Evolutionary conservation across 2,888 invertebrate species (phyloP).

Genomic region (Oscheius onirici): DNA sequence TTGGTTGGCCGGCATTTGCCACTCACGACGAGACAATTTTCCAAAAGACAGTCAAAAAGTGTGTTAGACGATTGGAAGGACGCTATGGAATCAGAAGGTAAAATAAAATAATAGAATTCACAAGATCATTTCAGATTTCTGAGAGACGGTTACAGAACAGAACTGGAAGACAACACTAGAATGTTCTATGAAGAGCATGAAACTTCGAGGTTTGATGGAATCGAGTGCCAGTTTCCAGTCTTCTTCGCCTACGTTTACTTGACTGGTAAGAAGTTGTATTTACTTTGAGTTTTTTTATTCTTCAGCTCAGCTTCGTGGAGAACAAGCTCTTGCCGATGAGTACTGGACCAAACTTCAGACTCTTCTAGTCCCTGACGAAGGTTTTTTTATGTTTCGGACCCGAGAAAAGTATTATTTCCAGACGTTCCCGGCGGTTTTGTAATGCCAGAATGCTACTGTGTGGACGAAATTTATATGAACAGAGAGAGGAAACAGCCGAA

Average conservation of each 20-base stretch:
- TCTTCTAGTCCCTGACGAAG: conserved; percentile 81
- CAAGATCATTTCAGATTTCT: conserved; percentile 77
- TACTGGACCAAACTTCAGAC: conserved; percentile 86
- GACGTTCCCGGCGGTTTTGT: conserved; percentile 72
- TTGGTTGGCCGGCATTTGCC: conserved; percentile 97
- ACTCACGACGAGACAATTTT: conserved; percentile 93
- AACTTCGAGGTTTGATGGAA: conserved; percentile 89
- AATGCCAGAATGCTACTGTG: conserved; percentile 89
- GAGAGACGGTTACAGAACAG: conserved; percentile 91
- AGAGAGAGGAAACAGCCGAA: conserved; percentile 55
- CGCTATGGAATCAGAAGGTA: conserved; percentile 88
- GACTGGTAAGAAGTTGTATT: conserved; percentile 78
- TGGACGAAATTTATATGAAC: conserved; percentile 70
- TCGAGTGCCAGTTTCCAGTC: conserved; percentile 97
- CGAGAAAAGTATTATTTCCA: not conserved
- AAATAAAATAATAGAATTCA: not conserved
- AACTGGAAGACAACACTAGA: conserved; percentile 83
- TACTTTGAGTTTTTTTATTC: not conserved
- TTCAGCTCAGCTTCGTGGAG: conserved; percentile 52
- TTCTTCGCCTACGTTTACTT: conserved; percentile 95
- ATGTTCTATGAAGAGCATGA: conserved; percentile 89
- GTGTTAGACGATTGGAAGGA: conserved; percentile 79
- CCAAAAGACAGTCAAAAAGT: conserved; percentile 84
- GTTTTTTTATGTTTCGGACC: not conserved
- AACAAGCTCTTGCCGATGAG: conserved; percentile 49